A percentile compares a stretch with the other conserved stretches of the same genome.
Evolutionary conservation across 1,140 invertebrate species (phyloP).

Genomic region (Pseudomyrmex sp.): DNA sequence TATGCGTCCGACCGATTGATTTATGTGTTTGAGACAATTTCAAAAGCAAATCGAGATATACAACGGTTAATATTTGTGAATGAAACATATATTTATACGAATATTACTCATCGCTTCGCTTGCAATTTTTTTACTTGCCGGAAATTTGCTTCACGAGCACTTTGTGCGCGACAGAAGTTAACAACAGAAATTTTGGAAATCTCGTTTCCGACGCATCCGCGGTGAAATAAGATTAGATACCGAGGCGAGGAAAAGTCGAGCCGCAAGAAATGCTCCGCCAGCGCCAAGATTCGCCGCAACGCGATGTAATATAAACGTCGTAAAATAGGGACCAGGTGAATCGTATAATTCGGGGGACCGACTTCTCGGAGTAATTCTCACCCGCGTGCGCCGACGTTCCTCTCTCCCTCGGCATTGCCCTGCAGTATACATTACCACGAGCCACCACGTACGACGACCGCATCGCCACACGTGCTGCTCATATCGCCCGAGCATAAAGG

Average conservation of each 20-base stretch:
- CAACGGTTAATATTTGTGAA: neutral
- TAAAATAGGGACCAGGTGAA: conserved; percentile 86
- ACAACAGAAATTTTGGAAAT: conserved; percentile 60
- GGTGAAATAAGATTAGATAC: conserved; percentile 67
- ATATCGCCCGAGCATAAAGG: conserved; percentile 70
- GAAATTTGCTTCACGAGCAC: neutral
- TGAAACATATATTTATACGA: neutral
- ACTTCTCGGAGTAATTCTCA: conserved; percentile 79
- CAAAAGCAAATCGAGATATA: neutral
- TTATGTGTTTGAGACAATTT: conserved; percentile 14
- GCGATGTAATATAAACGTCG: conserved; percentile 85
- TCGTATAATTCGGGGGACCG: conserved; percentile 82
- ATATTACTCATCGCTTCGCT: neutral
- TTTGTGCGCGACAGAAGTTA: conserved; percentile 20
- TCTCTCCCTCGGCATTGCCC: conserved; percentile 58
- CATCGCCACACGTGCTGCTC: conserved; percentile 78
- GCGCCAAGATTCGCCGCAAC: conserved; percentile 78
- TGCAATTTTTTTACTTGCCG: neutral
- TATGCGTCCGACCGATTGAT: conserved; percentile 17
- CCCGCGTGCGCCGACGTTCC: conserved; percentile 63
- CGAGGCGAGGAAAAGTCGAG: conserved; percentile 71
- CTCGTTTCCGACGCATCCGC: conserved; percentile 40
- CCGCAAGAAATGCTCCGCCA: conserved; percentile 68
- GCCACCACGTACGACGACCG: conserved; percentile 73
- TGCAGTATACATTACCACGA: conserved; percentile 64